Percentiles rank a stretch among this genome's conserved stretches.
phyloP scores from a whole-genome alignment of 2,888 invertebrate species.

The Stenodera caucasica region DNA sequence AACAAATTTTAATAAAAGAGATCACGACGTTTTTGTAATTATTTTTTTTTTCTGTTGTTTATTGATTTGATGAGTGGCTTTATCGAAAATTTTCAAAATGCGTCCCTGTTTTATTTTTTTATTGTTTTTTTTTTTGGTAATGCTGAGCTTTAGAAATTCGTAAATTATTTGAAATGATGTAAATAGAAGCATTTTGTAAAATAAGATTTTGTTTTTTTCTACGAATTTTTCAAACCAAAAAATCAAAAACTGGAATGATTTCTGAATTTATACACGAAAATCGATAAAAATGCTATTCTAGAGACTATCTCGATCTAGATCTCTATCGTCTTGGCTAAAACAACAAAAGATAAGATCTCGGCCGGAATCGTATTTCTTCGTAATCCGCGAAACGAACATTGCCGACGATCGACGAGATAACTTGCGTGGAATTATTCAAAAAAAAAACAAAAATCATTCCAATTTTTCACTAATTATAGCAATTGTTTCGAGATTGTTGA shows the following conservation, averaged over 20 bases:
- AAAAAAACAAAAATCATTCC: background rate
- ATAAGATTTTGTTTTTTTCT: background rate
- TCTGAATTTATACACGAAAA: too few species aligned
- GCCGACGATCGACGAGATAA: too few species aligned
- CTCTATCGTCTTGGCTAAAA: too few species aligned
- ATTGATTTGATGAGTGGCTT: background rate
- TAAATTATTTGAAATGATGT: conserved; percentile 15
- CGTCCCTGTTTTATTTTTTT: background rate
- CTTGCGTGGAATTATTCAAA: too few species aligned
- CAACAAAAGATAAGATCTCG: too few species aligned
- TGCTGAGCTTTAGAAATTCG: conserved; percentile 14
- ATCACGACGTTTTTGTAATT: conserved; percentile 18
- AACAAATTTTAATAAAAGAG: too few species aligned
- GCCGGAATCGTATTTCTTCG: too few species aligned
- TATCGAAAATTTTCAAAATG: conserved; percentile 9
- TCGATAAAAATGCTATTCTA: too few species aligned
- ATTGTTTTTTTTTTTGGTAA: conserved; percentile 9
- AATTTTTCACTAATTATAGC: background rate
- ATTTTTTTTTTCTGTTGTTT: background rate
- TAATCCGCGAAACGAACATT: too few species aligned
- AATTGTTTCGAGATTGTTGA: background rate
- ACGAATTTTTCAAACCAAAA: background rate
- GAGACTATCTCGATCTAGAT: too few species aligned
- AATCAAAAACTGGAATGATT: background rate
- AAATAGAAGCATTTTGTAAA: conserved; percentile 26